Evolutionary conservation across 30 jellyfish, hydroid and myxozoan genomes (phyloP).

Genomic region (Nemopilema nomurai): DNA sequence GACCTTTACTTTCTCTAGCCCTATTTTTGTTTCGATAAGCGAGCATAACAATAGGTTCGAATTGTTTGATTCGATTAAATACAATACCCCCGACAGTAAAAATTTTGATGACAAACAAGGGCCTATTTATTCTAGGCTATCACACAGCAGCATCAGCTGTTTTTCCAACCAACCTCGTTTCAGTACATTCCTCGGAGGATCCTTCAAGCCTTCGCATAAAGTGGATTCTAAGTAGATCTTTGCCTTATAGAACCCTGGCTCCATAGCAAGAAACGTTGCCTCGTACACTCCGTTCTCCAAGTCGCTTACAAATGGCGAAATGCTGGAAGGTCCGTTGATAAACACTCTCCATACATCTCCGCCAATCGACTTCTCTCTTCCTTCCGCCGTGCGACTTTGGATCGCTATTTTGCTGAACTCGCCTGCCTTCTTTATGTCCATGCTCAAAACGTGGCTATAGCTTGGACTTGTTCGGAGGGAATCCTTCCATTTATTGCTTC

Average conservation of each 20-base stretch:
- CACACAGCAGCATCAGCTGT: neutral
- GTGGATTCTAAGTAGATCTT: constrained; percentile 88
- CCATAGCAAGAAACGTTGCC: constrained; percentile 81
- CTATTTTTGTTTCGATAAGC: too few relatives aligned
- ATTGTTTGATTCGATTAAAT: too few relatives aligned
- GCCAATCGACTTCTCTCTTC: constrained; percentile 77
- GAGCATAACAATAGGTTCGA: too few relatives aligned
- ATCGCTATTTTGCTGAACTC: constrained; percentile 85
- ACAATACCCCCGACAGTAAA: too few relatives aligned
- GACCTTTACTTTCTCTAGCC: too few relatives aligned
- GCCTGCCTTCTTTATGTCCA: constrained; percentile 87
- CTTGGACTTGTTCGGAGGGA: constrained; percentile 81
- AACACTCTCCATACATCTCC: constrained; percentile 95
- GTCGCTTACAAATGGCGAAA: constrained; percentile 89
- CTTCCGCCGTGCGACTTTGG: constrained; percentile 88
- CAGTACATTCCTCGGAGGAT: constrained; percentile 83
- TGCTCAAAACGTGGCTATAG: constrained; percentile 82
- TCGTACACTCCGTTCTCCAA: constrained; percentile 89
- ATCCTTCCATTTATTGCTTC: constrained; percentile 65
- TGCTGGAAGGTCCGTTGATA: constrained; percentile 75
- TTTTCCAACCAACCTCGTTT: constrained; percentile 57
- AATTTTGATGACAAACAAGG: too few relatives aligned
- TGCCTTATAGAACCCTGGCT: constrained; percentile 93
- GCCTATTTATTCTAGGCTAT: too few relatives aligned
- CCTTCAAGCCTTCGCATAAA: constrained; percentile 88